phyloP scores from a whole-genome alignment of 2,888 invertebrate species.

The Synanthedon andrenaeformis region DNA sequence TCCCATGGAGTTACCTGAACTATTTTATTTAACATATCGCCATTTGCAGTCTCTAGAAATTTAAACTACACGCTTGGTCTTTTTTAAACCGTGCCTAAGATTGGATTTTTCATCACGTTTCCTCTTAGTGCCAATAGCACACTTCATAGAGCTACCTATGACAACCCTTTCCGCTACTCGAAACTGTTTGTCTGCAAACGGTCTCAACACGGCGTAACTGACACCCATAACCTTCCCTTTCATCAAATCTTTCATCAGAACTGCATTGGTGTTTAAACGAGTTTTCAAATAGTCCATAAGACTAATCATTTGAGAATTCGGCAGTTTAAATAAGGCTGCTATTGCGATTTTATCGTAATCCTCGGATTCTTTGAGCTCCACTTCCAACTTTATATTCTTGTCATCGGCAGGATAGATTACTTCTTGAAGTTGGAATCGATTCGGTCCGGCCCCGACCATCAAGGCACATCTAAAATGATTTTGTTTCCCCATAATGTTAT shows the following conservation, averaged over 20 bases:
- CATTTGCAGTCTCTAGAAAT: background rate
- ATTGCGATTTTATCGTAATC: slow-evolving; percentile 55
- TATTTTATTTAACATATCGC: background rate
- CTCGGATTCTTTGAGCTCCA: slow-evolving; percentile 49
- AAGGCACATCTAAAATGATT: slow-evolving; percentile 46
- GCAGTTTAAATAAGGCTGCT: slow-evolving; percentile 42
- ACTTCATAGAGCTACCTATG: slow-evolving; percentile 32
- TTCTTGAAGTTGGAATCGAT: slow-evolving; percentile 51
- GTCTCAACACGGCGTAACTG: slow-evolving; percentile 43
- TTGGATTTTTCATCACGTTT: slow-evolving; percentile 36
- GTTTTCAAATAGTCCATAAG: slow-evolving; percentile 43
- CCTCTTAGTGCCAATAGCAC: slow-evolving; percentile 27
- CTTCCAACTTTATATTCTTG: slow-evolving; percentile 40
- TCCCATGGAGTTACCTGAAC: slow-evolving; percentile 5
- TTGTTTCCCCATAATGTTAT: slow-evolving; percentile 38
- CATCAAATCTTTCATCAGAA: slow-evolving; percentile 40
- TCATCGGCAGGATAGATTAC: slow-evolving; percentile 47
- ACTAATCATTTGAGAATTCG: slow-evolving; percentile 35
- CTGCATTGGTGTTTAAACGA: slow-evolving; percentile 32
- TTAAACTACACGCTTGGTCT: slow-evolving; percentile 25
- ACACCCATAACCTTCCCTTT: slow-evolving; percentile 49
- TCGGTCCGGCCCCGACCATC: slow-evolving; percentile 52
- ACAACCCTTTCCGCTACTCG: slow-evolving; percentile 47
- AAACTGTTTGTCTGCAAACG: slow-evolving; percentile 45
- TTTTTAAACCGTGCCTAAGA: slow-evolving; percentile 31